A percentile compares a stretch with the other conserved stretches of the same genome.
These are phyloP conservation scores for Allophyes oxyacanthae DNA, from an alignment of 2,888 invertebrate genomes.

Conservation along the genomic window DNA sequence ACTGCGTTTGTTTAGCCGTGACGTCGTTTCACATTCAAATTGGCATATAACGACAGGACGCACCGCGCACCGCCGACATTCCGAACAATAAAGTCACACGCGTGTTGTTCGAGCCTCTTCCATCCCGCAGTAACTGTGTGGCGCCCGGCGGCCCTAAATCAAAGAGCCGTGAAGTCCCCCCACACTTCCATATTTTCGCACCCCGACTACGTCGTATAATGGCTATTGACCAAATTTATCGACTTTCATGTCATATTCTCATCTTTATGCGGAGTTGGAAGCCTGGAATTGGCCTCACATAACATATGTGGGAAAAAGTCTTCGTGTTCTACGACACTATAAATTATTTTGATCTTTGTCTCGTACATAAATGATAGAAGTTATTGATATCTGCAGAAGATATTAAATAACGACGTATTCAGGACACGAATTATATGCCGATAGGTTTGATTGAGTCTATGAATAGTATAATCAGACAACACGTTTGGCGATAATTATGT, in stretches of 20 bases:
- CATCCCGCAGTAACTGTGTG: constrained; percentile 62
- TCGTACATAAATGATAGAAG: constrained; percentile 63
- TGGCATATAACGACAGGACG: constrained; percentile 51
- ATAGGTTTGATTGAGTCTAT: constrained; percentile 35
- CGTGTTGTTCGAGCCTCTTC: constrained; percentile 62
- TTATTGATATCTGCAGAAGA: constrained; percentile 59
- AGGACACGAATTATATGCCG: constrained; percentile 33
- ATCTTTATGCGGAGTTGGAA: constrained; percentile 80
- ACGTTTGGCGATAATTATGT: constrained; percentile 5
- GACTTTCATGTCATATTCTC: constrained; percentile 86
- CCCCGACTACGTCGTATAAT: constrained; percentile 86
- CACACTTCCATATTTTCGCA: constrained; percentile 86
- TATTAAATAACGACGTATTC: constrained; percentile 39
- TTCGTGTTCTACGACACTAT: constrained; percentile 65
- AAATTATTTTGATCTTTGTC: constrained; percentile 71
- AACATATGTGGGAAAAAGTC: constrained; percentile 70
- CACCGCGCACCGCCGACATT: constrained; percentile 42
- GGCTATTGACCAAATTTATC: constrained; percentile 88
- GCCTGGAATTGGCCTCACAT: constrained; percentile 74
- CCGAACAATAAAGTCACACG: constrained; percentile 53
- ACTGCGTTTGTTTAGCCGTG: constrained; percentile 46
- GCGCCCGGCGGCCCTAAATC: constrained; percentile 77
- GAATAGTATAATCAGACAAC: constrained; percentile 21
- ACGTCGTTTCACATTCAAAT: constrained; percentile 55
- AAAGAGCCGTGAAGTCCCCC: constrained; percentile 82